phyloP scores from a whole-genome alignment of 1,140 invertebrate species.

The Drosophila ananassae region DNA sequence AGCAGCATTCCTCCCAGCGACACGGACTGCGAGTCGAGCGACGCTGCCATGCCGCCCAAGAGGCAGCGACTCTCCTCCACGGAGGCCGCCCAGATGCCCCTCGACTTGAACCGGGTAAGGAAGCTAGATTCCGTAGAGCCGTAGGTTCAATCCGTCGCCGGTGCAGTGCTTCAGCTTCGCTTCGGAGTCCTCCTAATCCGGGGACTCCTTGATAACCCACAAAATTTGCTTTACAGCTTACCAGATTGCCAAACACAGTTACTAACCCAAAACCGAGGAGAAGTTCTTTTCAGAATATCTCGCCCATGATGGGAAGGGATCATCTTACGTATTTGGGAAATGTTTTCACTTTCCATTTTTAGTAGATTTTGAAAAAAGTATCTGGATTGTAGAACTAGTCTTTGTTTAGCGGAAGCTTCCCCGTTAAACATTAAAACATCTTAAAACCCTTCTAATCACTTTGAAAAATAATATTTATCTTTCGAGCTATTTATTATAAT shows the following conservation, averaged over 20 bases:
- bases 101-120: conserved; percentile 80
- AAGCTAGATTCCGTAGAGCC: conserved; percentile 50
- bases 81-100: conserved; percentile 64
- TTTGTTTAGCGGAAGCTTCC: not conserved
- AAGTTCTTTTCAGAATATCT: conserved; percentile 62
- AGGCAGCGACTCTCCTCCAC: conserved; percentile 72
- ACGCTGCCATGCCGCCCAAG: conserved; percentile 57
- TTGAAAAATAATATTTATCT: too few relatives aligned
- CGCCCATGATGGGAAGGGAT: conserved; percentile 3
- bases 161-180: conserved; percentile 71
- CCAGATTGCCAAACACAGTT: conserved; percentile 16
- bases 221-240: conserved; percentile 67
- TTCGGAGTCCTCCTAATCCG: conserved; percentile 26
- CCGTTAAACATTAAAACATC: too few relatives aligned
- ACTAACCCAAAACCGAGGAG: conserved; percentile 17
- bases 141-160: conserved; percentile 43
- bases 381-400: not conserved
- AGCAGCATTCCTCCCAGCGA: conserved; percentile 37
- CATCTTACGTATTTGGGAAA: not conserved
- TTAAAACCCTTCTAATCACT: too few relatives aligned
- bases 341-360: not conserved
- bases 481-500: too few relatives aligned
- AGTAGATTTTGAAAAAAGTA: not conserved
- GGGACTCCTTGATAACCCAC: conserved; percentile 25
- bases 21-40: conserved; percentile 74